A percentile compares a stretch with the other conserved stretches of the same genome.
phyloP scores from a whole-genome alignment of 2,888 invertebrate species.

The Phyllotreta striolata region DNA sequence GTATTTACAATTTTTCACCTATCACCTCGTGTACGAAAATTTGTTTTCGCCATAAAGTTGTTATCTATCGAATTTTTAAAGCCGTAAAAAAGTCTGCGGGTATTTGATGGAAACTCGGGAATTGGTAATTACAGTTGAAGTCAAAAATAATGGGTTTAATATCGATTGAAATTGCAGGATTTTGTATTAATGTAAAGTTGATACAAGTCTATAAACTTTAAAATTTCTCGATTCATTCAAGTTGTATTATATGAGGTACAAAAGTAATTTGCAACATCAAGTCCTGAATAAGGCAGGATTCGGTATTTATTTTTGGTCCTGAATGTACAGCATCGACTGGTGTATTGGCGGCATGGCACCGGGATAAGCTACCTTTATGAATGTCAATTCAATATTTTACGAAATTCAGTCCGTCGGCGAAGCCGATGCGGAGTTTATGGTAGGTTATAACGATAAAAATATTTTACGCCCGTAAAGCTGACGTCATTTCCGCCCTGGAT shows the following conservation, averaged over 20 bases:
- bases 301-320: conserved; percentile 3
- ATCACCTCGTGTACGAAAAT: conserved; percentile 9
- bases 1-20: conserved; percentile 12
- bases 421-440: conserved; percentile 28
- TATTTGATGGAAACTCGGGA: background rate
- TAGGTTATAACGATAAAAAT: conserved; percentile 34
- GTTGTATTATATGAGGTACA: background rate
- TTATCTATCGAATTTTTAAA: conserved; percentile 3
- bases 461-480: conserved; percentile 32
- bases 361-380: conserved; percentile 29
- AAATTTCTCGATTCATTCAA: too few relatives aligned
- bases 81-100: conserved; percentile 3
- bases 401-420: conserved; percentile 35
- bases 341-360: conserved; percentile 12
- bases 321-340: conserved; percentile 7
- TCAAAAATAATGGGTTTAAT: background rate
- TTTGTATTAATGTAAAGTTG: too few relatives aligned
- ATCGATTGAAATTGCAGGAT: background rate
- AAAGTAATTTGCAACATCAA: background rate
- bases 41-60: conserved; percentile 6
- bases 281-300: background rate
- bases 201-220: too few relatives aligned
- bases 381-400: conserved; percentile 35
- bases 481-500: conserved; percentile 27
- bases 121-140: background rate